Conservation (phyloP, 1,140 invertebrate species). For the Penaeus japonicus region DNA sequence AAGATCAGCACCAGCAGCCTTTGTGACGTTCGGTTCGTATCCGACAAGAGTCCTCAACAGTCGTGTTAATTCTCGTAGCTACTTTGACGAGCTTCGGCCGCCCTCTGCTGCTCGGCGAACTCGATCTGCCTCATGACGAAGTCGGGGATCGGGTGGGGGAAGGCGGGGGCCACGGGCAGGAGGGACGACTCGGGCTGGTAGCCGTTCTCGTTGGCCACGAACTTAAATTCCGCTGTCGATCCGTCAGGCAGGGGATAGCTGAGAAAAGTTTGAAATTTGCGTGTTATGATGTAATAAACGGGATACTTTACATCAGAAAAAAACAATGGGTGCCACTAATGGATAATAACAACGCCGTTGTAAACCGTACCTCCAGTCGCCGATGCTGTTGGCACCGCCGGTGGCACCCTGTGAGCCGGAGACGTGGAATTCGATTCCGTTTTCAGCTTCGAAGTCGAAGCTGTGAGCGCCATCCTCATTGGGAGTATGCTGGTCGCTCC, state of each 20-base stretch:
- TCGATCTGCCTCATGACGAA: slow-evolving; percentile 37
- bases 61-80: no score
- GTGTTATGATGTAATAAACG: background rate
- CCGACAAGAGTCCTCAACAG: no score
- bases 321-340: no score
- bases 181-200: slow-evolving; percentile 17
- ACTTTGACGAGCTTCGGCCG: background rate
- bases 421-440: background rate
- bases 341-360: no score
- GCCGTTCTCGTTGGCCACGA: slow-evolving; percentile 32
- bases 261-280: background rate
- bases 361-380: background rate
- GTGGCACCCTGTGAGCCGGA: background rate
- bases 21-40: no score
- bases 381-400: background rate
- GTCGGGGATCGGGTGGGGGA: slow-evolving; percentile 29
- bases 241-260: slow-evolving; percentile 19
- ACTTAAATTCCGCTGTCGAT: background rate
- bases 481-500: background rate
- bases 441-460: background rate
- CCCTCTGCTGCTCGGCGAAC: slow-evolving; percentile 23
- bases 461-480: background rate
- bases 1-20: no score
- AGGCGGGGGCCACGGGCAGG: slow-evolving; percentile 32
- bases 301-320: no score